Evolutionary conservation across 2,797 vertebrate species (phyloP).

Genomic region (Cuniculus paca): DNA sequence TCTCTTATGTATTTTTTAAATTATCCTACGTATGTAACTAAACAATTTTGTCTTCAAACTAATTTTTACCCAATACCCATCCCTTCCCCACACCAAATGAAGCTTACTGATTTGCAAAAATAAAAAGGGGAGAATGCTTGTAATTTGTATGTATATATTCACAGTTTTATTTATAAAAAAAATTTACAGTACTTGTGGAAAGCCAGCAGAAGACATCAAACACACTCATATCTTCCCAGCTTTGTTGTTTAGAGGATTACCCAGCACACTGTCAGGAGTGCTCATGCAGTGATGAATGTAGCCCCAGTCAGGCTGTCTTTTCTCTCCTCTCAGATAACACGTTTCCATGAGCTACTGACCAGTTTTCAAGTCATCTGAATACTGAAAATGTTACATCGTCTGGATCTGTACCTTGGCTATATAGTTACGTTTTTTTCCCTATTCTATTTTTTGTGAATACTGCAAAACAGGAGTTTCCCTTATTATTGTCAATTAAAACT

Average conservation of each 20-base stretch:
- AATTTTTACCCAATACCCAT: constrained; percentile 41
- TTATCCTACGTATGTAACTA: neutral
- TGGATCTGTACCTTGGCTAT: neutral
- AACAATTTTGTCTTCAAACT: constrained; percentile 59
- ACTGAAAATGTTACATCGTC: constrained; percentile 23
- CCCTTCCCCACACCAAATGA: neutral
- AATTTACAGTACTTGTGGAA: constrained; percentile 79
- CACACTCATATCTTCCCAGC: neutral
- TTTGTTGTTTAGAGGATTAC: neutral
- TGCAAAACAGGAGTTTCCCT: constrained; percentile 8
- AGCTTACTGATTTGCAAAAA: constrained; percentile 74
- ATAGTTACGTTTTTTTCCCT: neutral
- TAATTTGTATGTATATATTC: constrained; percentile 68
- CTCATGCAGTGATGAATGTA: neutral
- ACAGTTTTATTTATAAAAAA: constrained; percentile 81
- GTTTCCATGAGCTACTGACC: neutral
- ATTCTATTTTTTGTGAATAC: neutral
- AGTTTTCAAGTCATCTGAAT: constrained; percentile 27
- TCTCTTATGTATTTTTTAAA: neutral
- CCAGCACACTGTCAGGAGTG: neutral
- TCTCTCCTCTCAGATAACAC: neutral
- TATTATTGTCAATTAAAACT: constrained; percentile 58
- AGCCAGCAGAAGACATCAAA: constrained; percentile 64
- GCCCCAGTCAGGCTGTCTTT: neutral
- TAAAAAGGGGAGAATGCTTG: constrained; percentile 74